phyloP scores from a whole-genome alignment of 2,797 vertebrate genomes.

The Sternotherus odoratus region DNA sequence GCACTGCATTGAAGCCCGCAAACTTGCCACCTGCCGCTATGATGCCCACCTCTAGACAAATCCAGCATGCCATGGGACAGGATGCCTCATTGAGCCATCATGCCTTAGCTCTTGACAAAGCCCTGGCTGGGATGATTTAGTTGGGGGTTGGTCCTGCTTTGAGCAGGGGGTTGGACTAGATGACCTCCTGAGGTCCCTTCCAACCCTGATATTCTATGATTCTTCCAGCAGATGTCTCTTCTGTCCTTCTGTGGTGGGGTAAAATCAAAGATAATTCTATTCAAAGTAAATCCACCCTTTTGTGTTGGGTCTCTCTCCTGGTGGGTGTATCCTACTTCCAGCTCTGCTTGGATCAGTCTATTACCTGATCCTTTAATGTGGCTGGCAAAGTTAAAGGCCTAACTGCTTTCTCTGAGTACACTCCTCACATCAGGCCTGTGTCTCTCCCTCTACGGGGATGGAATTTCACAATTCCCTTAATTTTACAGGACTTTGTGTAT shows the following conservation, averaged over 20 bases:
- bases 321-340: background rate
- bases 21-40: background rate
- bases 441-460: fast-evolving
- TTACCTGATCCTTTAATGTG: background rate
- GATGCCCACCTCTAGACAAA: background rate
- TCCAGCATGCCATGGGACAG: background rate
- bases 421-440: background rate
- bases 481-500: background rate
- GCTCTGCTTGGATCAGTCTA: background rate
- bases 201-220: too few relatives aligned
- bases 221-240: background rate
- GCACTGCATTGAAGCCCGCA: background rate
- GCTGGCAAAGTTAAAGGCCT: background rate
- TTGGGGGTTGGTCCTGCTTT: too few relatives aligned
- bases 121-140: too few relatives aligned
- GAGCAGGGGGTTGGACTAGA: too few relatives aligned
- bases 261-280: background rate
- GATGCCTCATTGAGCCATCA: background rate
- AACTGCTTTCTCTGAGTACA: background rate
- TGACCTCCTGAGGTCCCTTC: too few relatives aligned
- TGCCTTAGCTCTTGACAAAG: too few relatives aligned
- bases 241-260: background rate
- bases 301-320: background rate
- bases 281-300: background rate
- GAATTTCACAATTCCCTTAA: background rate